These are phyloP conservation scores for Pterocles burchelli DNA, from an alignment of 2,113 vertebrate species.

Conservation along the genomic window DNA sequence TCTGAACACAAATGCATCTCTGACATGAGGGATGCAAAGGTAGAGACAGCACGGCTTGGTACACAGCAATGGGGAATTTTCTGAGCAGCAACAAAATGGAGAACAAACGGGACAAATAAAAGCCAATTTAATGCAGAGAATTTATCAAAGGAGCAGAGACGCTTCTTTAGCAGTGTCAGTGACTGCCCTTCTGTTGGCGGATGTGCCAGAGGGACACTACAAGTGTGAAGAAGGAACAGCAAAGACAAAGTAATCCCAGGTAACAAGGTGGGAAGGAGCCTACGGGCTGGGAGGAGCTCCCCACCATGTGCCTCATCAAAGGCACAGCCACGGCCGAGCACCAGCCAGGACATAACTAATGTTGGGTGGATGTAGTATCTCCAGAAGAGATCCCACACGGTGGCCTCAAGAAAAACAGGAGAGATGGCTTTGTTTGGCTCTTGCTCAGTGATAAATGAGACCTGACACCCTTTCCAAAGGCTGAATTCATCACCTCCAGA, in stretches of 20 bases:
- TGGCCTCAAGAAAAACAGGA: neutral
- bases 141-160: neutral
- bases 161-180: neutral
- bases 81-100: neutral
- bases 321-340: neutral
- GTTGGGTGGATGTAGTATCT: neutral
- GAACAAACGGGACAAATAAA: constrained; percentile 37
- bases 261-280: neutral
- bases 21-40: neutral
- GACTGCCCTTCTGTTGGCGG: neutral
- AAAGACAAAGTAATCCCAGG: neutral
- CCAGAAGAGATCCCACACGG: neutral
- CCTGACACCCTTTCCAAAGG: neutral
- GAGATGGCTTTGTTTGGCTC: neutral
- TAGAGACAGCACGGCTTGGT: neutral
- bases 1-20: constrained; percentile 3
- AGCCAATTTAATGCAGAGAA: neutral
- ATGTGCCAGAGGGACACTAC: neutral
- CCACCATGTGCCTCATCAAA: neutral
- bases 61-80: neutral
- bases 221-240: neutral
- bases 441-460: neutral
- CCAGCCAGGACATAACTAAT: neutral
- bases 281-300: neutral
- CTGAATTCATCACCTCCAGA: neutral